Base-by-base conservation (phyloP, 2,888 invertebrate species). In the Parapristionchus giblindavisi region DNA sequence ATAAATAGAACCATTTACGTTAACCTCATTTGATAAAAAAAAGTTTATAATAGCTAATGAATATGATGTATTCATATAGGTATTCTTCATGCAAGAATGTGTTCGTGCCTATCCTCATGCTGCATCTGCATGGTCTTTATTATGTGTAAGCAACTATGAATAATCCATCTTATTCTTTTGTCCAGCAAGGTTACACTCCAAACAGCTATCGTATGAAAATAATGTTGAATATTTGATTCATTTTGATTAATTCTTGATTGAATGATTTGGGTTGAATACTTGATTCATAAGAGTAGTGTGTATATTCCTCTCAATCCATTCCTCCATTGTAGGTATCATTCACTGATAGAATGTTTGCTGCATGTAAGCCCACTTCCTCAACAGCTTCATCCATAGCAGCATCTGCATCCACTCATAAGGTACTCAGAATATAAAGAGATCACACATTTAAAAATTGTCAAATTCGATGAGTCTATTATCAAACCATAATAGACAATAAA, bases 81-180 rank as follows among this genome's bases (percentile, higher is more conserved):
- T 84, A 32, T 83, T 84, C 84, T 84, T 84, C 78, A 81, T 78
- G 61, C 85, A 85, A 74, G 85, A 85, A 38, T 83, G 83, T 61
- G 82, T 85, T 17, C 77, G 85, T 4, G 85, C 84, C 11, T 85
- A 84, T 76, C 85, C 85, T 8, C 85, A 84, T 60, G 85, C 85
- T 1, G 81, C 85, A 11, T 77, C 78, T 2, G 85, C 85, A 17
- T 85, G 85, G 85, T 82, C 82, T 21, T 75, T 83, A 11, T 43
- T 85, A 14, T 76, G 79, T 48, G 84, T 71, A 40, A 52, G 68
- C 40, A 1, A 29, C 6, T 60, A 34, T 60, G 6, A 11, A 52
- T 3, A 51, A 5, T 51, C 51, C 24, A 5, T 52, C 17, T 52
- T 8, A 17, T 43, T 43, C 11, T 43, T 43, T 43, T 43, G 3